These are phyloP conservation scores for Thymelicus acteon DNA, from an alignment of 2,888 invertebrate species.

Conservation along the genomic window DNA sequence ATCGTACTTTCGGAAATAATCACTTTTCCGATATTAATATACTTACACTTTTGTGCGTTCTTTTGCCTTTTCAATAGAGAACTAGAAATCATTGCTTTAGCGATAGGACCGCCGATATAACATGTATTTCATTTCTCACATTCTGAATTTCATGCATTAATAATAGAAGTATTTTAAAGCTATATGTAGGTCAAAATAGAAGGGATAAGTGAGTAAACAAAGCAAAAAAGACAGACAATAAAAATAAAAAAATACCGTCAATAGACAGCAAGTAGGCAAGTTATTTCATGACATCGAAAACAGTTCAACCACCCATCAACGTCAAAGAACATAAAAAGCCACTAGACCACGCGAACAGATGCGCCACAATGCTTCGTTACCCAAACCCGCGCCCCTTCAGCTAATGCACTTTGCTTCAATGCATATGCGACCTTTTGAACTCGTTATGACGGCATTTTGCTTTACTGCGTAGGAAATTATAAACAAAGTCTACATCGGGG, in stretches of 20 bases:
- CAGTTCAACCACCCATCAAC: conserved; percentile 44
- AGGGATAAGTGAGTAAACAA: no score
- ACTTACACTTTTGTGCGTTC: no score
- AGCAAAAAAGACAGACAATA: not conserved
- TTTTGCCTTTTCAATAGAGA: no score
- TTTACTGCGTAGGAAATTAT: not conserved
- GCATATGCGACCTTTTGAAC: conserved; percentile 31
- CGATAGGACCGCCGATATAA: no score
- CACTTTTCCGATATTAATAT: no score
- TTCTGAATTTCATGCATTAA: no score
- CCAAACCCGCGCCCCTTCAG: conserved; percentile 18
- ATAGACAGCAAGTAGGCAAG: not conserved
- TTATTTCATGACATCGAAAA: conserved; percentile 22
- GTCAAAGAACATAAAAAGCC: conserved; percentile 61
- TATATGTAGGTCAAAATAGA: no score
- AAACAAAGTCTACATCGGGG: not conserved
- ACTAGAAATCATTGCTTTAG: no score
- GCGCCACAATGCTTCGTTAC: conserved; percentile 74
- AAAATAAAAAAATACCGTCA: not conserved
- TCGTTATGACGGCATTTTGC: conserved; percentile 19
- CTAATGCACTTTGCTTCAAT: conserved; percentile 24
- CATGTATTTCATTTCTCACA: no score
- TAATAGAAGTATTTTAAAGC: no score
- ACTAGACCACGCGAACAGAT: conserved; percentile 63
- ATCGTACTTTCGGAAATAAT: no score